phyloP scores from a whole-genome alignment of 2,113 vertebrate species.

The Montifringilla adamsi region DNA sequence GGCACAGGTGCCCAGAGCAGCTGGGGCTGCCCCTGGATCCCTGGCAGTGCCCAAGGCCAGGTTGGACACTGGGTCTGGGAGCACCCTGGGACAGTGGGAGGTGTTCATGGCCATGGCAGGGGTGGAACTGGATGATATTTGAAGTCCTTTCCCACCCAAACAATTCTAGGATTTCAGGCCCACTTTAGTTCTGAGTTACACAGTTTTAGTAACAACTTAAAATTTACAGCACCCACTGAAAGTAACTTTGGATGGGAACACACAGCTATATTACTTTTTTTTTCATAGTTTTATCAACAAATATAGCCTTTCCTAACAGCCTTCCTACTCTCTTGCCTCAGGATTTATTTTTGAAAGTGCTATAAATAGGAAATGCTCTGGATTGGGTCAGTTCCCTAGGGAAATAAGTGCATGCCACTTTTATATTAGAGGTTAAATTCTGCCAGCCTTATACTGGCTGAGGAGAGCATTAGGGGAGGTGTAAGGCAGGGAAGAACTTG shows the following conservation, averaged over 20 bases:
- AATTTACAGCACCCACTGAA: neutral
- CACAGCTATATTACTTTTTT: neutral
- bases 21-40: neutral
- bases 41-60: neutral
- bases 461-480: neutral
- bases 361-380: neutral
- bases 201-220: neutral
- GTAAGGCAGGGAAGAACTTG: neutral
- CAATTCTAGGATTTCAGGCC: neutral
- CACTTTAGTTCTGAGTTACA: neutral
- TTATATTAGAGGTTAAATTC: neutral
- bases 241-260: neutral
- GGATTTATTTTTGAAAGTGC: neutral
- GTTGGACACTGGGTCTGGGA: neutral
- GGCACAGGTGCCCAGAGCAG: neutral
- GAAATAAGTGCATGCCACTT: neutral
- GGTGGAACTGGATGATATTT: rapidly evolving
- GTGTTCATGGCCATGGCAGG: neutral
- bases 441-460: neutral
- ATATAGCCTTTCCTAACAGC: neutral
- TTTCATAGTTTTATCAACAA: neutral
- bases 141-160: neutral
- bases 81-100: rapidly evolving
- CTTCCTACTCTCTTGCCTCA: neutral
- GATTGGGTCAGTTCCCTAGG: neutral